phyloP scores from a whole-genome alignment of 2,888 invertebrate genomes.

The Erpobdella octoculata region DNA sequence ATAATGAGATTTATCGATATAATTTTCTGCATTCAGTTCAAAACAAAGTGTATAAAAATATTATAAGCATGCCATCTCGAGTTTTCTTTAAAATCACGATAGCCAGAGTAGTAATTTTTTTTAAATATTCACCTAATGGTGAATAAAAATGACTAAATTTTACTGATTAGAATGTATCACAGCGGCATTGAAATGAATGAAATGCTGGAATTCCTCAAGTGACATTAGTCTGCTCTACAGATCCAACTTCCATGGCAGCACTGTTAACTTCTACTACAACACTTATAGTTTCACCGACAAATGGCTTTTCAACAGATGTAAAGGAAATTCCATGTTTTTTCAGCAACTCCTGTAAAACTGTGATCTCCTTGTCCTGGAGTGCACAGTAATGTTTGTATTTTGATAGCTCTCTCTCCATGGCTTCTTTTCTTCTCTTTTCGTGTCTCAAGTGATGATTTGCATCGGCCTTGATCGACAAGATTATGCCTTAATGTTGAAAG shows the following conservation, averaged over 20 bases:
- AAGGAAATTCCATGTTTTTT: slow-evolving; percentile 47
- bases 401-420: slow-evolving; percentile 49
- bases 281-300: slow-evolving; percentile 41
- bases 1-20: too few relatives aligned
- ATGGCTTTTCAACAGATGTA: slow-evolving; percentile 40
- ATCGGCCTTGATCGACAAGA: slow-evolving; percentile 49
- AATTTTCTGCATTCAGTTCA: too few relatives aligned
- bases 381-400: slow-evolving; percentile 50
- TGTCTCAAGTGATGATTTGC: slow-evolving; percentile 48
- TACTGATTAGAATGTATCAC: slow-evolving; percentile 4
- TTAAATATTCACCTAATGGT: too few relatives aligned
- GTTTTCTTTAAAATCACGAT: too few relatives aligned
- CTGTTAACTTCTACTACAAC: slow-evolving; percentile 46
- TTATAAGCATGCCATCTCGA: too few relatives aligned
- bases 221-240: background rate
- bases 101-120: too few relatives aligned
- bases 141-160: too few relatives aligned
- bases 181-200: background rate
- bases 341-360: slow-evolving; percentile 46
- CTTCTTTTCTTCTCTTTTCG: slow-evolving; percentile 46
- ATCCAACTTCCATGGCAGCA: background rate
- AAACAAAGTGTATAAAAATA: too few relatives aligned
- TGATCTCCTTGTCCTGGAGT: slow-evolving; percentile 50
- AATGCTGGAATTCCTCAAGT: background rate
- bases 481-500: slow-evolving; percentile 41